Percentiles rank a stretch among this genome's conserved stretches.
These are phyloP conservation scores for Scomber colias DNA, from an alignment of 2,113 vertebrate genomes.

Conservation along the genomic window DNA sequence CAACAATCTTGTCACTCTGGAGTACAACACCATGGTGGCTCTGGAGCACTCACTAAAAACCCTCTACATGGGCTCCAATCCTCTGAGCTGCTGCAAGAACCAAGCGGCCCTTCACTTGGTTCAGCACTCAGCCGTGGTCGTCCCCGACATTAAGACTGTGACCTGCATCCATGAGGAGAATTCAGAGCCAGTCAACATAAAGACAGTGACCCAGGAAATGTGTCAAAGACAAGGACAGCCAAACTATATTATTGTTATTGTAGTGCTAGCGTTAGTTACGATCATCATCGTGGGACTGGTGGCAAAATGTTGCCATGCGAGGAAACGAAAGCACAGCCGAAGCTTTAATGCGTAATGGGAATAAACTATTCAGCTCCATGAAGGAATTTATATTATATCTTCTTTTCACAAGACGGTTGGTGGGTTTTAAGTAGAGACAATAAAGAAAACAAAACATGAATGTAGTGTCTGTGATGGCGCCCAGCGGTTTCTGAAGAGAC, in stretches of 20 bases:
- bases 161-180: constrained; percentile 84
- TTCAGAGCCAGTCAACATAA: constrained; percentile 82
- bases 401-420: neutral
- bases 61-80: constrained; percentile 92
- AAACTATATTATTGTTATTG: constrained; percentile 81
- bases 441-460: constrained; percentile 22
- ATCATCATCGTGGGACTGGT: constrained; percentile 69
- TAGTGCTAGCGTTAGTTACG: constrained; percentile 75
- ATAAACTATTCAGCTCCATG: neutral
- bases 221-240: constrained; percentile 83
- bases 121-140: constrained; percentile 84
- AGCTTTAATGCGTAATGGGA: constrained; percentile 73
- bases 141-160: constrained; percentile 85
- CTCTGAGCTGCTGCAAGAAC: constrained; percentile 92
- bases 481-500: constrained; percentile 15
- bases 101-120: constrained; percentile 86
- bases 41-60: constrained; percentile 89
- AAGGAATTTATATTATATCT: neutral
- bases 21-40: constrained; percentile 84
- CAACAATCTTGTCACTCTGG: constrained; percentile 90
- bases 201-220: constrained; percentile 85
- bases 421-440: constrained; percentile 6
- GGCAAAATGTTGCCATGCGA: constrained; percentile 65
- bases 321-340: constrained; percentile 60
- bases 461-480: constrained; percentile 1